Conservation (phyloP, 2,888 invertebrate genomes). For the Biston stratarius region DNA sequence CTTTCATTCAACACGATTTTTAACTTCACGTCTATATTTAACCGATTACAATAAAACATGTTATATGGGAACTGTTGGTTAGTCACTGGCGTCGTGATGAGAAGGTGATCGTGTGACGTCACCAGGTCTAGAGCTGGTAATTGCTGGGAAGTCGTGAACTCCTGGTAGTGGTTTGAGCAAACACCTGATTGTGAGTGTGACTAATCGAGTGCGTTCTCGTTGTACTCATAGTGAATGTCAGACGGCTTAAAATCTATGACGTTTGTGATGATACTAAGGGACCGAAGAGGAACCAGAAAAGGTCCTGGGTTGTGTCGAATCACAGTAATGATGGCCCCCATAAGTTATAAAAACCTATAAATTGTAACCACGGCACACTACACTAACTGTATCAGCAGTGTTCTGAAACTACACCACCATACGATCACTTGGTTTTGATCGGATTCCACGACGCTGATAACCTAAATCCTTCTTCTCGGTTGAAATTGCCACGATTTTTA, state of each 20-base stretch:
- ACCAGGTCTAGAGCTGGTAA: constrained; percentile 61
- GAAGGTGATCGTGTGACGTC: constrained; percentile 62
- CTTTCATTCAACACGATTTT: constrained; percentile 46
- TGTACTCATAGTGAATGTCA: constrained; percentile 25
- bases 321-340: too few species aligned
- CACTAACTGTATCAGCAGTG: too few species aligned
- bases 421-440: too few species aligned
- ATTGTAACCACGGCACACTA: too few species aligned
- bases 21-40: constrained; percentile 45
- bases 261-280: too few species aligned
- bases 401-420: too few species aligned
- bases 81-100: constrained; percentile 71
- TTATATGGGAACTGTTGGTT: constrained; percentile 45
- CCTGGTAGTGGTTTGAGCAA: constrained; percentile 71
- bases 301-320: too few species aligned
- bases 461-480: too few species aligned
- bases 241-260: not conserved
- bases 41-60: constrained; percentile 42
- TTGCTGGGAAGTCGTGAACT: constrained; percentile 71
- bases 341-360: too few species aligned
- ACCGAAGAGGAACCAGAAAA: too few species aligned
- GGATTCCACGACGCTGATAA: too few species aligned
- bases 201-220: constrained; percentile 72
- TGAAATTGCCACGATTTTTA: too few species aligned
- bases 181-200: constrained; percentile 72